Evolutionary conservation across 1,140 invertebrate genomes (phyloP), one percentile per base, ranked within the genome.

Genomic region (Dendroctonus ponderosae): DNA sequence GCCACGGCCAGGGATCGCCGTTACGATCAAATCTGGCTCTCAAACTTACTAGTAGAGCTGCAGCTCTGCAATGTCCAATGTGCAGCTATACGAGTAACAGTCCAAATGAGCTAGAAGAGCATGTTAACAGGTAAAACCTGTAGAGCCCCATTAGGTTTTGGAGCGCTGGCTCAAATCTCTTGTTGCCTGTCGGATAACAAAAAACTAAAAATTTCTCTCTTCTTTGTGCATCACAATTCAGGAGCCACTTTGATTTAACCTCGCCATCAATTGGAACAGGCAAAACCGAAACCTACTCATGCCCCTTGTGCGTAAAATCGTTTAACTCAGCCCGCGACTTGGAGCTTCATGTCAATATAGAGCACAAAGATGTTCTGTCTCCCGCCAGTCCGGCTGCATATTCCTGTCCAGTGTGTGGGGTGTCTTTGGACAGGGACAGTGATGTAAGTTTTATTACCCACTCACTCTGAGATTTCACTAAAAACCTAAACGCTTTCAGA

Each of bases 331-430:
- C 85, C 7, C 85, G 87, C n/a, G 90, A 91, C 76, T 82, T 94
- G 37, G 90, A 93, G 78, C 76, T 92, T 7, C 92, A 94, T 77
- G 91, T 94, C 0, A 93, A 93, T 78, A 88, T 91, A 26, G 90
- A 91, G 74, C 91, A 94, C 76, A 84, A 85, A 74, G 88, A 90
- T 78, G 85, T 90, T 68, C 80, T 90, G 6, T 89, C 87, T 73
- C 85, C 85, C 14, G 72, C 72, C 26, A 74, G 70, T 70, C 77
- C 75, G 43, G 62, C 69, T 7, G 66, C 57, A 37, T 71, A 74
- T 46, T 59, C 70, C 15, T 79, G 78, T 69, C 78, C 78, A 11
- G 74, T 79, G 26, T 79, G 78, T 61, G 76, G 76, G 12, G 71
- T 77, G 2, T 51, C 65, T 14, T 68, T 79, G 6, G 74, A 76